A percentile compares a stretch with the other conserved stretches of the same genome.
phyloP scores from a whole-genome alignment of 2,888 invertebrate species.

The Ecdyonurus torrentis region DNA sequence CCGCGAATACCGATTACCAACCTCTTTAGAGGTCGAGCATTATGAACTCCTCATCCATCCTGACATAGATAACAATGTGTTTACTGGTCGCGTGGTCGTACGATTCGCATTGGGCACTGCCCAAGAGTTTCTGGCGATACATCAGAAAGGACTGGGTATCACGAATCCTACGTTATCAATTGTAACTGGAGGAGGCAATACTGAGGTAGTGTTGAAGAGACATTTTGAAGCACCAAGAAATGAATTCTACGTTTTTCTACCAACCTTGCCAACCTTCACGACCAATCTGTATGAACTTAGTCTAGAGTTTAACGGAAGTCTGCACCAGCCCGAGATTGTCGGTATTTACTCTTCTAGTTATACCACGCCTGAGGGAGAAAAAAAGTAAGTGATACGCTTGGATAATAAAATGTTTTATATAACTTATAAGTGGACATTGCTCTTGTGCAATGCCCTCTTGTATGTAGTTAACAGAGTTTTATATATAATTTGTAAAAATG shows the following conservation, averaged over 20 bases:
- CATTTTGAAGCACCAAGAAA: neutral
- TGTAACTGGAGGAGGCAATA: neutral
- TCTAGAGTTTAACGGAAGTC: neutral
- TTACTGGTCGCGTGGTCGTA: slow-evolving; percentile 38
- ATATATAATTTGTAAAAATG: too few relatives aligned
- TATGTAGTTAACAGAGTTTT: too few relatives aligned
- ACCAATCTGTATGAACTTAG: neutral
- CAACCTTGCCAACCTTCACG: neutral
- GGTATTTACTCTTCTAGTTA: neutral
- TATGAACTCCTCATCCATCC: slow-evolving; percentile 54
- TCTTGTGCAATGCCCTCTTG: too few relatives aligned
- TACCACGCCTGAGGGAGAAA: neutral
- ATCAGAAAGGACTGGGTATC: slow-evolving; percentile 40
- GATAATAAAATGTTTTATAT: too few relatives aligned
- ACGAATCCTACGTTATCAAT: slow-evolving; percentile 21
- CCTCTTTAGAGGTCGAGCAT: slow-evolving; percentile 37
- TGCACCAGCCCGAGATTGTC: neutral
- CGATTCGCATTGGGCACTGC: slow-evolving; percentile 26
- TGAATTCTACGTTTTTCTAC: neutral
- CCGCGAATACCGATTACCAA: slow-evolving; percentile 35
- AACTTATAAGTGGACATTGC: too few relatives aligned
- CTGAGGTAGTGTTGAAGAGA: neutral
- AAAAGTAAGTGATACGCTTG: neutral
- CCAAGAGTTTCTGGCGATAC: slow-evolving; percentile 36
- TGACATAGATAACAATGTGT: slow-evolving; percentile 36